Evolutionary conservation across 1,140 invertebrate species (phyloP).

Genomic region (Drosophila lacertosa): DNA sequence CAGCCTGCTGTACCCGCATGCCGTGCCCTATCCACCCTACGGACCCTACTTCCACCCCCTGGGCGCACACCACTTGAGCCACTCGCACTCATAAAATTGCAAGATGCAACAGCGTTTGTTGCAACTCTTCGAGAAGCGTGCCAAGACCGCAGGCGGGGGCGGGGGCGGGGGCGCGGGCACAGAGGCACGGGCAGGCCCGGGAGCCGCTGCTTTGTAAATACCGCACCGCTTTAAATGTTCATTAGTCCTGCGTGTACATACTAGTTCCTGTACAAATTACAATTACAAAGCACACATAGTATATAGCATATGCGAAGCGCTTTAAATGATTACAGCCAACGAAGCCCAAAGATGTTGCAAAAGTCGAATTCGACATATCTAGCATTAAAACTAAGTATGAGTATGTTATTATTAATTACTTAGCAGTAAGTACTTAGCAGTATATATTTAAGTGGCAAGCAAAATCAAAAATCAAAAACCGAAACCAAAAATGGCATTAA

Average conservation of each 20-base stretch:
- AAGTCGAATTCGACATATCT: slow-evolving; percentile 57
- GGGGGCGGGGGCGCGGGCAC: slow-evolving; percentile 2
- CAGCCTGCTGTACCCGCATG: slow-evolving; percentile 82
- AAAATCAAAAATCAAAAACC: slow-evolving; percentile 64
- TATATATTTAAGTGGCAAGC: slow-evolving; percentile 71
- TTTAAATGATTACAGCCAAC: slow-evolving; percentile 46
- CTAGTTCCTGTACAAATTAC: slow-evolving; percentile 58
- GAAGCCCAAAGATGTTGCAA: slow-evolving; percentile 41
- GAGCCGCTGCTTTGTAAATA: slow-evolving; percentile 39
- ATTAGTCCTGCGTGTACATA: slow-evolving; percentile 51
- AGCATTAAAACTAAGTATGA: slow-evolving; percentile 38
- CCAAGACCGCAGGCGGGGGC: slow-evolving; percentile 30
- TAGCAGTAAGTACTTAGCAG: slow-evolving; percentile 57
- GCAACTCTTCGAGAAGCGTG: slow-evolving; percentile 79
- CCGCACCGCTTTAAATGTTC: slow-evolving; percentile 69
- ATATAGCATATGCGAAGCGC: slow-evolving; percentile 46
- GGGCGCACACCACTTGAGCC: slow-evolving; percentile 80
- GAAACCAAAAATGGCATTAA: slow-evolving; percentile 53
- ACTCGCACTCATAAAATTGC: slow-evolving; percentile 84
- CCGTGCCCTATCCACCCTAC: slow-evolving; percentile 83
- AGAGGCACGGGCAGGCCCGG: neutral
- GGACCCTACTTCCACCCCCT: slow-evolving; percentile 83
- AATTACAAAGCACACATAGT: slow-evolving; percentile 23
- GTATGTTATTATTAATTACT: slow-evolving; percentile 13
- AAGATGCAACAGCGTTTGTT: slow-evolving; percentile 84